Evolutionary conservation across 2,888 invertebrate species (phyloP).

Genomic region (Salticus scenicus): DNA sequence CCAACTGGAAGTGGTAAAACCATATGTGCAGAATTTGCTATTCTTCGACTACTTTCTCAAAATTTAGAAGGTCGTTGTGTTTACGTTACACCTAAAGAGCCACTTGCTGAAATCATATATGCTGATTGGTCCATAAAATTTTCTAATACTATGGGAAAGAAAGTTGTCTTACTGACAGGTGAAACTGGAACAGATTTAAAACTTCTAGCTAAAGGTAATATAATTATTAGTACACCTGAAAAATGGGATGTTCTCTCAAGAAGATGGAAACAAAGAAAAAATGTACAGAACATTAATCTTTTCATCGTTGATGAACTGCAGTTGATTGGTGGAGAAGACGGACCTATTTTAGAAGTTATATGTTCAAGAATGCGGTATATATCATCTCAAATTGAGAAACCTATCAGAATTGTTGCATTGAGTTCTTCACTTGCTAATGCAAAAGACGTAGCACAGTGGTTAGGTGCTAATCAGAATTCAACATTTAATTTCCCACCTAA

Average conservation of each 20-base stretch:
- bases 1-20: slow-evolving; percentile 93
- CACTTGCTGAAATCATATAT: slow-evolving; percentile 88
- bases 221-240: slow-evolving; percentile 97
- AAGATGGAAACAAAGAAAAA: slow-evolving; percentile 98
- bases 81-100: slow-evolving; percentile 94
- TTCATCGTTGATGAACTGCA: slow-evolving; percentile 98
- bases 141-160: slow-evolving; percentile 83
- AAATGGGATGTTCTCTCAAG: slow-evolving; percentile 99
- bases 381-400: slow-evolving; percentile 89
- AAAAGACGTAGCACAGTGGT: slow-evolving; percentile 95
- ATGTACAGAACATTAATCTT: slow-evolving; percentile 96
- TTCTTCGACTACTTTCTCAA: slow-evolving; percentile 88
- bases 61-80: slow-evolving; percentile 85
- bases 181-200: slow-evolving; percentile 98
- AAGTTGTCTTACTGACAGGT: slow-evolving; percentile 90
- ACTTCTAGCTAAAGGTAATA: slow-evolving; percentile 83
- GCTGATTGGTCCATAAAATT: slow-evolving; percentile 95
- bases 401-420: slow-evolving; percentile 94
- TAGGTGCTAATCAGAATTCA: slow-evolving; percentile 93
- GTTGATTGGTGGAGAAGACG: slow-evolving; percentile 79
- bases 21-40: slow-evolving; percentile 95
- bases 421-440: slow-evolving; percentile 96
- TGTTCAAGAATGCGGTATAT: slow-evolving; percentile 94
- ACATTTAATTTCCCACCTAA: slow-evolving; percentile 99
- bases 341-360: slow-evolving; percentile 93